These are phyloP conservation scores for Ptychodera flava DNA, from an alignment of 35 echinoderm and acorn worm genomes.

Conservation along the genomic window DNA sequence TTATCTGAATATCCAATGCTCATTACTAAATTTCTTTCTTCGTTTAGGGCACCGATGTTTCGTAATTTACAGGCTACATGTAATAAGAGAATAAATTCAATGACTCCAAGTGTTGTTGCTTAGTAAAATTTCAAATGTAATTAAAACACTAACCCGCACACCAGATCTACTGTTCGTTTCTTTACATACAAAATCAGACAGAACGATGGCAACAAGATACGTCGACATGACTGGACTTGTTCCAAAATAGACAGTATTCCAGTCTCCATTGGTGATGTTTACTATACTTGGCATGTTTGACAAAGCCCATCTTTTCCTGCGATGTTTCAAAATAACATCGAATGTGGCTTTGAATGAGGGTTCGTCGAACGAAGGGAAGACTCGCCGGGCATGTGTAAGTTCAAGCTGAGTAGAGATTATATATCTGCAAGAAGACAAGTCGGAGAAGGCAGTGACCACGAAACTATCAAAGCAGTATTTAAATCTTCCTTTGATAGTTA, in stretches of 20 bases:
- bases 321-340: constrained; percentile 30
- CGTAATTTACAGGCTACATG: background rate
- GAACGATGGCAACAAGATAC: constrained; percentile 55
- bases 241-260: constrained; percentile 25
- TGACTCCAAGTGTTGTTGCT: background rate
- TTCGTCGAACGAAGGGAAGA: constrained; percentile 69
- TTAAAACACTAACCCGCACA: constrained; percentile 55
- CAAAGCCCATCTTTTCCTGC: constrained; percentile 26
- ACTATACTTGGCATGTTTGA: constrained; percentile 22
- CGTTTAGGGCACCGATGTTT: background rate
- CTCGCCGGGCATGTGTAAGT: constrained; percentile 28
- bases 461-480: background rate
- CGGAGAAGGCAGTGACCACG: background rate
- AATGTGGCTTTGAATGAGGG: constrained; percentile 51
- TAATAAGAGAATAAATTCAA: background rate
- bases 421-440: constrained; percentile 12
- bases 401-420: constrained; percentile 45
- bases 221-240: constrained; percentile 38
- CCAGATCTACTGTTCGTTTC: constrained; percentile 28
- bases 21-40: background rate
- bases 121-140: no score
- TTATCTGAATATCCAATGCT: background rate
- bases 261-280: constrained; percentile 19
- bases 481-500: no score
- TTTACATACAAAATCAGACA: constrained; percentile 35